phyloP scores from a whole-genome alignment of 2,797 vertebrate genomes.

The Characodon lateralis region DNA sequence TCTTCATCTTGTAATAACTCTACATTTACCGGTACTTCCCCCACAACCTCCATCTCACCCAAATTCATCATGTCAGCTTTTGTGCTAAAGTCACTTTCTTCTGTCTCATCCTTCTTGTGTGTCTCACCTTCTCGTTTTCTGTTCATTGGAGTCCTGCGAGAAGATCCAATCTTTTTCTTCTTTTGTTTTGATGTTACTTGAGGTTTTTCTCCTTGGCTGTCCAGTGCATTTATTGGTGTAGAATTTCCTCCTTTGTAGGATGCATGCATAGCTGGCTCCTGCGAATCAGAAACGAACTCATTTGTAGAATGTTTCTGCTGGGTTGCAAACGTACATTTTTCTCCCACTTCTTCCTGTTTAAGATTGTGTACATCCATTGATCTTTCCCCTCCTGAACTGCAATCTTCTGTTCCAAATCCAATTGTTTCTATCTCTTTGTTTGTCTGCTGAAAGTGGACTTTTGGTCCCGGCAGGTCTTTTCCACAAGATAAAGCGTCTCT shows the following conservation, averaged over 20 bases:
- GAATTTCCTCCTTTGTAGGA: constrained; percentile 14
- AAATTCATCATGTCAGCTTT: constrained; percentile 1
- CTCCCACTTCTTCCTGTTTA: constrained; percentile 15
- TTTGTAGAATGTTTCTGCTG: constrained; percentile 8
- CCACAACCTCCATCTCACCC: constrained; percentile 15
- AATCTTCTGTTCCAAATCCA: background rate
- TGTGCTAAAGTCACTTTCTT: constrained; percentile 3
- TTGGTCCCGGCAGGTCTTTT: background rate
- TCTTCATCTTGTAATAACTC: constrained; percentile 23
- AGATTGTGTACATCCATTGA: background rate
- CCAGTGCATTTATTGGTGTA: background rate
- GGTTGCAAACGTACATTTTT: background rate
- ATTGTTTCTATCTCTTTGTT: background rate
- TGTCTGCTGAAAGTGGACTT: constrained; percentile 9
- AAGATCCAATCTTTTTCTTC: constrained; percentile 73
- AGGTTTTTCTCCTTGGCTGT: constrained; percentile 16
- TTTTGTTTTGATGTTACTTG: constrained; percentile 42
- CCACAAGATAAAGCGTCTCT: constrained; percentile 8
- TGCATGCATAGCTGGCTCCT: constrained; percentile 6
- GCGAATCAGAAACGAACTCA: constrained; percentile 6
- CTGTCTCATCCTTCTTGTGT: constrained; percentile 7
- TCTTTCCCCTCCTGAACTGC: background rate
- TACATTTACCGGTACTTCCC: constrained; percentile 17
- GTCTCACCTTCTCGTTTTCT: constrained; percentile 27
- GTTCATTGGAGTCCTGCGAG: constrained; percentile 44